Evolutionary conservation across 92 coral and sea anemone species (phyloP), one percentile per base, ranked within the genome.

Genomic region (Zoanthus gigantus): DNA sequence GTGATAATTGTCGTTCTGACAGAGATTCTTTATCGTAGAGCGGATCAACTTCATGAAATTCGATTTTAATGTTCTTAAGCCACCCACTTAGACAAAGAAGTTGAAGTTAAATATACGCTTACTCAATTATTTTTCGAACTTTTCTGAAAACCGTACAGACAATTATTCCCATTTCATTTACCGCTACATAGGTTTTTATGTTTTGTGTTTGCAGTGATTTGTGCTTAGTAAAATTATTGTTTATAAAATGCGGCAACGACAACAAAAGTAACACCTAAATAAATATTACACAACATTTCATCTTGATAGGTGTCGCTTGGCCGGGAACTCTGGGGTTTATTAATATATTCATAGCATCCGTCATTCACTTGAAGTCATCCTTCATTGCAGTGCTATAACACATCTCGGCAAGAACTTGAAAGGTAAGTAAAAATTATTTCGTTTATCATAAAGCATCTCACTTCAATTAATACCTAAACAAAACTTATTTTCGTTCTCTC

Each of bases 351-450:
- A 66, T 73, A 47, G 28, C 81, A 12, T 42, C 45, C 57, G 47
- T 81, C 85, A 81, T 58, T 81, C 85, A 81, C 29, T 81, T 32
- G 74, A 81, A 29, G 85, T 81, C 74, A 81, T 81, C 85, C 74
- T 65, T 81, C 85, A 81, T 66, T 66, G 63, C 74, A 57, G 85
- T 52, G 67, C 67, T 34, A 67, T 77, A 3, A n/a, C 69, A 63
- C 69, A 63, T 50, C 9, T 15, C 12, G 28, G 6, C 46, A 30
- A 31, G 16, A 63, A 12, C 52, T 14, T 44, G 16, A 72, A 23
- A 23, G 42, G 85, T 67, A 65, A 81, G 76, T 47, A 45, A 81
- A 66, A 81, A 54, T 32, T 30, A 46, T 28, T 47, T 46, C 42
- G 52, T 81, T 65, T 81, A 32, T 46, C 50, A 81, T 65, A 46